These are phyloP conservation scores for Clivina fossor DNA, from an alignment of 2,888 invertebrate genomes.

Conservation along the genomic window DNA sequence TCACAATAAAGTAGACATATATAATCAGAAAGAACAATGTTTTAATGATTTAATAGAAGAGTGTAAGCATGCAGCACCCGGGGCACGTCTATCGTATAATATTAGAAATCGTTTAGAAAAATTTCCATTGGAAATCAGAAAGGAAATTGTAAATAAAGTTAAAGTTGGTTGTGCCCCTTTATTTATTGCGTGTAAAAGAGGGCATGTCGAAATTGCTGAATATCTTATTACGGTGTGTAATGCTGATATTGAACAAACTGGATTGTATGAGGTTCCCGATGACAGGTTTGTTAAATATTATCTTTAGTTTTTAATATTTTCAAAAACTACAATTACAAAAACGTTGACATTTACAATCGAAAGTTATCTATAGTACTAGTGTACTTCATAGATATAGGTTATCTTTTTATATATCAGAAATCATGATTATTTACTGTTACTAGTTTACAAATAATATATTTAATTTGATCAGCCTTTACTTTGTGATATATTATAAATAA, in stretches of 20 bases:
- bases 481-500: no score
- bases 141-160: conserved; percentile 67
- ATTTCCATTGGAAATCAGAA: conserved; percentile 62
- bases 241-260: conserved; percentile 84
- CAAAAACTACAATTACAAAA: neutral
- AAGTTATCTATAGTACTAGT: no score
- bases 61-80: conserved; percentile 68
- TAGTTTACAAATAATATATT: no score
- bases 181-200: conserved; percentile 76
- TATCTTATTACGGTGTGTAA: conserved; percentile 80
- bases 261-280: conserved; percentile 81
- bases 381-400: no score
- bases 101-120: conserved; percentile 60
- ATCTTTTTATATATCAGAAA: no score
- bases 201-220: conserved; percentile 81
- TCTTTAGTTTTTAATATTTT: neutral
- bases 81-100: conserved; percentile 60
- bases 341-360: neutral
- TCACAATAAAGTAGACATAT: conserved; percentile 46
- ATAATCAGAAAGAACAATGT: conserved; percentile 54
- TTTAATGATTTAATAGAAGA: conserved; percentile 68
- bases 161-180: conserved; percentile 80
- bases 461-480: no score
- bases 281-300: conserved; percentile 57
- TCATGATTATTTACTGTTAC: no score